phyloP scores from a whole-genome alignment of 2,888 invertebrate genomes.

The Zaprionus bogoriensis region DNA sequence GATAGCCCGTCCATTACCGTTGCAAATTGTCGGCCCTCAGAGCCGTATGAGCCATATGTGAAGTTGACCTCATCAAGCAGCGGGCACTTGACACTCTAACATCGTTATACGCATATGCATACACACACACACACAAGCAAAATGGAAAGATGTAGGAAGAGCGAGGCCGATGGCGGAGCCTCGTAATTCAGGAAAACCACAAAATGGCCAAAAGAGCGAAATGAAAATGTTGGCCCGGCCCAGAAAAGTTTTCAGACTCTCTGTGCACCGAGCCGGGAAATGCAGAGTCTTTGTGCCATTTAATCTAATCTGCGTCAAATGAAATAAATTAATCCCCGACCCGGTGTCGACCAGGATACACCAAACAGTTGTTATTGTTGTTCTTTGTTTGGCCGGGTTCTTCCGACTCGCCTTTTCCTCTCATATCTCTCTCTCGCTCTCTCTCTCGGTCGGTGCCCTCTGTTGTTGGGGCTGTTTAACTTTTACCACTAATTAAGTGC shows the following conservation, averaged over 20 bases:
- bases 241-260: constrained; percentile 36
- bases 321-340: constrained; percentile 68
- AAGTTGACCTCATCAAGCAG: constrained; percentile 51
- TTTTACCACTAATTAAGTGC: constrained; percentile 78
- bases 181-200: constrained; percentile 40
- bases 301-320: constrained; percentile 73
- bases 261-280: constrained; percentile 44
- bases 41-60: constrained; percentile 30
- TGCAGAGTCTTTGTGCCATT: constrained; percentile 59
- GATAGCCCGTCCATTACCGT: constrained; percentile 45
- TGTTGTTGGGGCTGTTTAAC: constrained; percentile 58
- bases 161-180: neutral
- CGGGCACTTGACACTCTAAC: constrained; percentile 44
- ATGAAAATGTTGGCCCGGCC: constrained; percentile 25
- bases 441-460: constrained; percentile 15
- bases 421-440: neutral
- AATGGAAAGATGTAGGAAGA: neutral
- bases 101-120: constrained; percentile 6
- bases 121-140: neutral
- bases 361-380: constrained; percentile 53
- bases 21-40: constrained; percentile 38
- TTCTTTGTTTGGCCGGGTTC: constrained; percentile 25
- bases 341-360: constrained; percentile 23
- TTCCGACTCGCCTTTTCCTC: neutral
- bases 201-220: constrained; percentile 37